A percentile compares a stretch with the other conserved stretches of the same genome.
Conservation (phyloP, 2,113 vertebrate species). For the Mormyrus iriodes region DNA sequence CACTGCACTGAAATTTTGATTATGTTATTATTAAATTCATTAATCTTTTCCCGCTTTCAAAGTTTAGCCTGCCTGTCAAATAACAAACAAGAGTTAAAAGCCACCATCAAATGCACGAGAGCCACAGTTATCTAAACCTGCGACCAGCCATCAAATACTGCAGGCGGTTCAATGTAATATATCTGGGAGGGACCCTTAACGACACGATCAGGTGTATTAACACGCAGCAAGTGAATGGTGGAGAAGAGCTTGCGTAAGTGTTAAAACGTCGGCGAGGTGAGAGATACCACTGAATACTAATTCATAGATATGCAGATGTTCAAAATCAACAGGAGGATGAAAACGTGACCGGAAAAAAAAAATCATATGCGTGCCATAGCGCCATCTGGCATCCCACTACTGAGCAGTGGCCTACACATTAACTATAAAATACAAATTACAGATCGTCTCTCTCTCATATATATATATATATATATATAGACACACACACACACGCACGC, state of each 20-base stretch:
- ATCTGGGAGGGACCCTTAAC: not conserved
- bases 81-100: not conserved
- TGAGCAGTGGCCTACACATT: no score
- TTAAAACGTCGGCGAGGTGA: not conserved
- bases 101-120: not conserved
- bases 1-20: not conserved
- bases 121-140: not conserved
- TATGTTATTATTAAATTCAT: not conserved
- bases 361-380: not conserved
- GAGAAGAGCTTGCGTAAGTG: not conserved
- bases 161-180: not conserved
- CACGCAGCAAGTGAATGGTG: not conserved
- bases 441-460: not conserved
- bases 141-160: not conserved
- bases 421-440: not conserved
- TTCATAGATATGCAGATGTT: not conserved
- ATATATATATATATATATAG: not conserved
- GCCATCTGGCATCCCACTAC: not conserved
- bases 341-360: not conserved
- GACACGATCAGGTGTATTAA: not conserved
- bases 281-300: not conserved
- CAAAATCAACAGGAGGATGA: not conserved
- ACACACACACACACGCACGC: no score
- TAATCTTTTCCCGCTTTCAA: not conserved
- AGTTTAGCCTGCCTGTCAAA: not conserved